These are phyloP conservation scores for Polydrusus cervinus DNA, from an alignment of 2,888 invertebrate species.

Conservation along the genomic window DNA sequence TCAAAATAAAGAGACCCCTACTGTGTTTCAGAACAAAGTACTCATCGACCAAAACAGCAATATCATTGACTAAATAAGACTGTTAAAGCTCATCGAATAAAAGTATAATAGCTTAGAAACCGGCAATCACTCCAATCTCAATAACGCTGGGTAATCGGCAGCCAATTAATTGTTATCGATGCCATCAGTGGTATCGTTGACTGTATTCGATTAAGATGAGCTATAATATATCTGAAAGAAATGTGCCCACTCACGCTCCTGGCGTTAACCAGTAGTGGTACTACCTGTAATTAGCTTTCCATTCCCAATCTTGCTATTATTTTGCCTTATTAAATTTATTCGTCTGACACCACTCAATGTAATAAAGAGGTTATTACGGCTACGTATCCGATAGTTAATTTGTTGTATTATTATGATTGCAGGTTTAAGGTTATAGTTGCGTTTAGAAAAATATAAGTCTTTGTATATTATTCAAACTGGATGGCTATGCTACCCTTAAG, in stretches of 20 bases:
- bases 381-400: constrained; percentile 42
- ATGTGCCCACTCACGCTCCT: constrained; percentile 67
- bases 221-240: constrained; percentile 63
- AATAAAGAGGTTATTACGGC: constrained; percentile 54
- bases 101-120: constrained; percentile 62
- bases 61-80: constrained; percentile 66
- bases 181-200: constrained; percentile 64
- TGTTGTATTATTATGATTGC: constrained; percentile 41
- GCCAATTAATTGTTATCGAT: constrained; percentile 69
- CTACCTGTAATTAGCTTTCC: constrained; percentile 62
- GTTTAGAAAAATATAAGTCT: constrained; percentile 16
- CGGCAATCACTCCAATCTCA: constrained; percentile 67
- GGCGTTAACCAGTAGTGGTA: constrained; percentile 67
- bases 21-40: constrained; percentile 40
- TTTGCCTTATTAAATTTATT: constrained; percentile 57
- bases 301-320: constrained; percentile 54
- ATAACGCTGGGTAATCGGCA: constrained; percentile 67
- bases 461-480: constrained; percentile 14
- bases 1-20: constrained; percentile 50
- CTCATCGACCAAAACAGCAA: constrained; percentile 58
- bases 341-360: constrained; percentile 52
- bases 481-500: neutral
- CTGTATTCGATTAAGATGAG: constrained; percentile 70
- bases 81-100: constrained; percentile 64
- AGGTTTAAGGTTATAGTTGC: constrained; percentile 22